A percentile compares a stretch with the other conserved stretches of the same genome.
Evolutionary conservation across 2,113 vertebrate genomes (phyloP).

Genomic region (Dipodomys merriami): DNA sequence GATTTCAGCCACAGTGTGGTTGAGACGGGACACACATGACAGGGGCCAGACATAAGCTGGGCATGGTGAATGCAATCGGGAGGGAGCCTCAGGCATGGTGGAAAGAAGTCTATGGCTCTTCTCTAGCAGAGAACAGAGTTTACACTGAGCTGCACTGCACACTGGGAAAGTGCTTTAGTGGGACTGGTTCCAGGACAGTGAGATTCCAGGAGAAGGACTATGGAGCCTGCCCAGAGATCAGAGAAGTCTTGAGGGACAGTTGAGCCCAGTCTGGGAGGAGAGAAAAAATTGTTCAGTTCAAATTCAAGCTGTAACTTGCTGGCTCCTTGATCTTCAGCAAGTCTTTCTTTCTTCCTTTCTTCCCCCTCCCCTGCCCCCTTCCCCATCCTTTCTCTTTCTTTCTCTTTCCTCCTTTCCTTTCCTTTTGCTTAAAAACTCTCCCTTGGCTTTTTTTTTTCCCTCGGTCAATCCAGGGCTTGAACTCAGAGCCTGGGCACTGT

Average conservation of each 20-base stretch:
- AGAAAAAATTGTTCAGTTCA: background rate
- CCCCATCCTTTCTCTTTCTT: background rate
- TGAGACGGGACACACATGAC: accelerated
- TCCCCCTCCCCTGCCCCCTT: background rate
- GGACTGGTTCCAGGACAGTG: background rate
- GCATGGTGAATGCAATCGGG: accelerated
- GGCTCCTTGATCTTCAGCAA: background rate
- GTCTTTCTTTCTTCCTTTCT: background rate
- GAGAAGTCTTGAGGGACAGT: background rate
- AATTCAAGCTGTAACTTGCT: background rate
- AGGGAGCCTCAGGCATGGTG: background rate
- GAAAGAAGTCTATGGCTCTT: background rate
- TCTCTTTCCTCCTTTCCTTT: background rate
- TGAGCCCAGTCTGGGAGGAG: background rate
- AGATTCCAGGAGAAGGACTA: background rate
- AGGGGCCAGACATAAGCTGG: background rate
- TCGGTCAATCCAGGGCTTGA: too few relatives aligned
- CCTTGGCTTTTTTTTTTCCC: background rate
- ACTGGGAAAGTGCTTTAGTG: background rate
- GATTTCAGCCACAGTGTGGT: background rate
- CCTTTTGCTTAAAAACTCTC: background rate
- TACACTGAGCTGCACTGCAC: accelerated
- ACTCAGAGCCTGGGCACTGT: too few relatives aligned
- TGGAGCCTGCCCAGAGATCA: background rate
- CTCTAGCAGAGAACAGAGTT: background rate